phyloP scores from a whole-genome alignment of 2,797 vertebrate species.

The Rhyacichthys aspro region DNA sequence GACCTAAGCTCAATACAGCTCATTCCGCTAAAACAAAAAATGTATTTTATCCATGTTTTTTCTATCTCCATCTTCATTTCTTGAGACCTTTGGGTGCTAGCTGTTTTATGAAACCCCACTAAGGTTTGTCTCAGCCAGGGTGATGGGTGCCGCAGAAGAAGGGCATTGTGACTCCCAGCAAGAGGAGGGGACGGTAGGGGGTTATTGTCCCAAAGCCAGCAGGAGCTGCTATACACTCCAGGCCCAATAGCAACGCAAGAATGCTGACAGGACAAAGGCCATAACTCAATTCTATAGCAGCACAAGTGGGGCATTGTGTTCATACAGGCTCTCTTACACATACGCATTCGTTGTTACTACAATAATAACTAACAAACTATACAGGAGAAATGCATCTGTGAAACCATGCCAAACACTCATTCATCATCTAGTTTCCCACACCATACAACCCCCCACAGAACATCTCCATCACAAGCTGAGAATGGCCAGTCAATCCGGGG shows the following conservation, averaged over 20 bases:
- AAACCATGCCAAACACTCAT: constrained; percentile 70
- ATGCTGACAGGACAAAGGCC: constrained; percentile 79
- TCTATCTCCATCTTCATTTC: constrained; percentile 2
- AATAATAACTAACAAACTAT: constrained; percentile 53
- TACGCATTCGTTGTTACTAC: constrained; percentile 51
- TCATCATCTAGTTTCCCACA: constrained; percentile 76
- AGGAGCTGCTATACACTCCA: constrained; percentile 71
- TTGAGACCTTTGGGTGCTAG: constrained; percentile 31
- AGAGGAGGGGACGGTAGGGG: constrained; percentile 45
- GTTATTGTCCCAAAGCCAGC: constrained; percentile 68
- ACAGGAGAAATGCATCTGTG: constrained; percentile 59
- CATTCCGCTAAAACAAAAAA: constrained; percentile 24
- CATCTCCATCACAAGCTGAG: constrained; percentile 67
- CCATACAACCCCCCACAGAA: constrained; percentile 57
- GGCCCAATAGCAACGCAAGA: constrained; percentile 75
- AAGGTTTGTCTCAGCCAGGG: constrained; percentile 45
- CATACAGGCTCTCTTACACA: constrained; percentile 54
- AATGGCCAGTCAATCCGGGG: constrained; percentile 64
- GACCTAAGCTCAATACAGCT: constrained; percentile 47
- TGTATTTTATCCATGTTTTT: constrained; percentile 29
- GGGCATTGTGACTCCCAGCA: constrained; percentile 62
- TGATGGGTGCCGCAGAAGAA: constrained; percentile 62
- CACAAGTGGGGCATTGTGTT: constrained; percentile 78
- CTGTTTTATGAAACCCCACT: constrained; percentile 46
- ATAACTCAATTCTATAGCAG: constrained; percentile 78